Conservation (phyloP, 2,888 invertebrate genomes). For the Drosophila anceps region DNA sequence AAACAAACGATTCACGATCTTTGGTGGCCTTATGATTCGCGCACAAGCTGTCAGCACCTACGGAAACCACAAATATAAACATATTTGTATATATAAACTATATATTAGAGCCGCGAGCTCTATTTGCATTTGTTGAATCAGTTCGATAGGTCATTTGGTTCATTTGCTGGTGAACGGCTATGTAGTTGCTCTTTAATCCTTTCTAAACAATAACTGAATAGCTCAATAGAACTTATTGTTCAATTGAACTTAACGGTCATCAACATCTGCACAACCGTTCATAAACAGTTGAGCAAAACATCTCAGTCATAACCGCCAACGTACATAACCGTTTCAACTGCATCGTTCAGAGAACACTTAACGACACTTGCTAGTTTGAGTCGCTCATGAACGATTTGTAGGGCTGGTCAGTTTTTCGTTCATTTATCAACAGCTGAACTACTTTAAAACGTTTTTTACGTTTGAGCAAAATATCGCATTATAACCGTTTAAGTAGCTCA, state of each 20-base stretch:
- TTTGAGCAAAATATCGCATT: not conserved
- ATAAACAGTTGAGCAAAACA: conserved; percentile 2
- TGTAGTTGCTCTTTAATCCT: not conserved
- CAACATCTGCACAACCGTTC: conserved; percentile 1
- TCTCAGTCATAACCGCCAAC: not conserved
- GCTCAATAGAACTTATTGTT: conserved; percentile 3
- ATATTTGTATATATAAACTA: not conserved
- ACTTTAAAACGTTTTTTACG: not conserved
- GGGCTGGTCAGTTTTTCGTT: not conserved
- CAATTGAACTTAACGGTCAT: not conserved
- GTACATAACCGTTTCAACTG: not conserved
- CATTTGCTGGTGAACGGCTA: not conserved
- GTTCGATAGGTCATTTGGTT: not conserved
- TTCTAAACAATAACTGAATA: not conserved
- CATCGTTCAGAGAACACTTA: not conserved
- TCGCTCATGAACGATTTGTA: not conserved
- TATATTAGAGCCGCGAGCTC: not conserved
- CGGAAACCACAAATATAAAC: not conserved
- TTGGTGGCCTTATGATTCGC: conserved; percentile 89
- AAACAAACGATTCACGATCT: conserved; percentile 88
- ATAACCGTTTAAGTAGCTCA: no score
- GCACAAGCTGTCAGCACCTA: conserved; percentile 91
- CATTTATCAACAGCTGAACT: not conserved
- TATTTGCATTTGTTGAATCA: not conserved
- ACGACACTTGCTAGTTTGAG: not conserved